phyloP scores from a whole-genome alignment of 2,888 invertebrate species.

The Aleiodes alternator region DNA sequence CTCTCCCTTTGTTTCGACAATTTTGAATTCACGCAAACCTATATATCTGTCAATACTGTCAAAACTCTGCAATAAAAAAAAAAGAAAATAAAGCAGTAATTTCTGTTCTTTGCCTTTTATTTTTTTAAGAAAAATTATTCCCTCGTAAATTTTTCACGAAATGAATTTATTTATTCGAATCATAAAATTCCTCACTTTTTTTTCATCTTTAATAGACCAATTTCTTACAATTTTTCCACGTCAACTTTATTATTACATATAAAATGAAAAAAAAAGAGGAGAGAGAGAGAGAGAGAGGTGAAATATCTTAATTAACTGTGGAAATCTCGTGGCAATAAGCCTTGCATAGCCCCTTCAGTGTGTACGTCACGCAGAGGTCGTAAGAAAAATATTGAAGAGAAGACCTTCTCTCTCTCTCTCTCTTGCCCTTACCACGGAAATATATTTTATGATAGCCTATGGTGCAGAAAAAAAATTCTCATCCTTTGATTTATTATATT shows the following conservation, averaged over 20 bases:
- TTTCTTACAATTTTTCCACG: too few species aligned
- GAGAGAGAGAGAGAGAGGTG: neutral
- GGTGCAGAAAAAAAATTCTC: conserved; percentile 29
- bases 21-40: neutral
- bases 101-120: too few species aligned
- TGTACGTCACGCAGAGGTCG: conserved; percentile 48
- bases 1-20: conserved; percentile 26
- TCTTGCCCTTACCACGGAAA: conserved; percentile 29
- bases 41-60: too few species aligned
- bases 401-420: neutral
- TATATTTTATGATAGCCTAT: conserved; percentile 29
- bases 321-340: conserved; percentile 19
- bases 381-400: conserved; percentile 30
- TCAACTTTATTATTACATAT: conserved; percentile 39
- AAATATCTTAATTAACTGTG: conserved; percentile 32
- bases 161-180: too few species aligned
- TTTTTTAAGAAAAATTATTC: too few species aligned
- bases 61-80: too few species aligned
- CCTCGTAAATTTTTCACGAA: too few species aligned
- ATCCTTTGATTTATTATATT: conserved; percentile 39
- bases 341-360: conserved; percentile 31
- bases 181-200: too few species aligned
- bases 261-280: neutral
- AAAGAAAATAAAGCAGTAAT: too few species aligned
- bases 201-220: too few species aligned